Evolutionary conservation across 35 echinoderm and acorn worm genomes (phyloP).

Genomic region (Heliocidaris tuberculata): DNA sequence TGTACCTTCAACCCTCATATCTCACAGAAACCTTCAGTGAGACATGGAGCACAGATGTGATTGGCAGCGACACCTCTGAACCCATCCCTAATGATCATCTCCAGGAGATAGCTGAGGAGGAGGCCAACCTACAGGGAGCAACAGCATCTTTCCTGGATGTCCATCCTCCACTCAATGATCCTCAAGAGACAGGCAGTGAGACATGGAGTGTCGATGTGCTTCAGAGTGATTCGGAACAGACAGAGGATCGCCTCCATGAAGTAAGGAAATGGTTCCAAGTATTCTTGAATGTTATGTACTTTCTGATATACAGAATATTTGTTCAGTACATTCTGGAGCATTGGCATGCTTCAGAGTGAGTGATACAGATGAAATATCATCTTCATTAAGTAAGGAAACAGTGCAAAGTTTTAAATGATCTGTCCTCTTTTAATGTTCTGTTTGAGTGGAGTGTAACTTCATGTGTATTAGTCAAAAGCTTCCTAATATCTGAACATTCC

Average conservation of each 20-base stretch:
- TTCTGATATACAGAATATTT: no score
- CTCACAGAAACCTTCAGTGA: constrained; percentile 67
- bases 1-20: neutral
- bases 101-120: constrained; percentile 85
- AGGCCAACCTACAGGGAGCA: constrained; percentile 34
- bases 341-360: no score
- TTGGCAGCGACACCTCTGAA: constrained; percentile 88
- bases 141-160: constrained; percentile 57
- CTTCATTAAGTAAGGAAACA: neutral
- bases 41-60: constrained; percentile 97
- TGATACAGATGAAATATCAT: neutral
- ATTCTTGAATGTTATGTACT: no score
- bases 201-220: constrained; percentile 97
- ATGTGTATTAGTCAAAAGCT: no score
- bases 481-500: no score
- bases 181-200: constrained; percentile 88
- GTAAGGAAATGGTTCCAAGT: neutral
- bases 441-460: no score
- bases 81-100: constrained; percentile 88
- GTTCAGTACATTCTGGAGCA: no score
- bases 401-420: no score
- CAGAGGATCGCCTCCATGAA: constrained; percentile 30
- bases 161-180: constrained; percentile 52
- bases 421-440: no score
- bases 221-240: constrained; percentile 79